Evolutionary conservation across 2,888 invertebrate species (phyloP).

Genomic region (Calliscelio sp.): DNA sequence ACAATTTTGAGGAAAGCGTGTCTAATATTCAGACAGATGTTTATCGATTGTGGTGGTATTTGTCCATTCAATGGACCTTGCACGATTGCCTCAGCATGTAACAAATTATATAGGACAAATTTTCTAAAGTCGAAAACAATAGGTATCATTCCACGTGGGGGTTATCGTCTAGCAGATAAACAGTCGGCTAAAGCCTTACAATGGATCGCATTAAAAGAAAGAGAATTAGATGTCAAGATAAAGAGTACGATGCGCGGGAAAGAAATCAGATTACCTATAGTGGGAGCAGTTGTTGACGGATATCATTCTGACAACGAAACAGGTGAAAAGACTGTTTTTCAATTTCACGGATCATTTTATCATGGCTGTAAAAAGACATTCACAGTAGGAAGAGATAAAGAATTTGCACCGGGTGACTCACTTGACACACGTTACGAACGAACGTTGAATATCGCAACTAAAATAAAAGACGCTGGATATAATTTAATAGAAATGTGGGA

Average conservation of each 20-base stretch:
- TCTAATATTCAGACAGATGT: slow-evolving; percentile 70
- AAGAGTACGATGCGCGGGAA: slow-evolving; percentile 28
- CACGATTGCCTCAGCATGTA: slow-evolving; percentile 71
- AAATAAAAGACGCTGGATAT: slow-evolving; percentile 18
- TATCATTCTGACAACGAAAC: slow-evolving; percentile 6
- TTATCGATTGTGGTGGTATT: slow-evolving; percentile 62
- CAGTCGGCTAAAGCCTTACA: neutral
- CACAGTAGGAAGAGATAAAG: neutral
- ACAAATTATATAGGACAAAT: neutral
- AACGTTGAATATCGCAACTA: neutral
- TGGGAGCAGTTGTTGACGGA: slow-evolving; percentile 11
- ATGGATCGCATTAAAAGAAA: neutral
- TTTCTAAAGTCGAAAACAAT: neutral
- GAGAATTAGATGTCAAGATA: neutral
- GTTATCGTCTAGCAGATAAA: neutral
- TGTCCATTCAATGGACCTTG: slow-evolving; percentile 72
- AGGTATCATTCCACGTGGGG: neutral
- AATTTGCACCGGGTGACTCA: neutral
- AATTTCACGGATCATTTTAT: slow-evolving; percentile 47
- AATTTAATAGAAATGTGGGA: slow-evolving; percentile 34
- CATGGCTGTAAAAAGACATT: slow-evolving; percentile 41
- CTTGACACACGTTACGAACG: slow-evolving; percentile 1
- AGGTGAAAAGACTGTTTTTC: slow-evolving; percentile 25
- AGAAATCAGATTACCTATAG: neutral
- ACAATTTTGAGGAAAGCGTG: slow-evolving; percentile 71